A percentile compares a stretch with the other conserved stretches of the same genome.
Conservation (phyloP, 2,888 invertebrate genomes). For the Xestia sexstrigata region DNA sequence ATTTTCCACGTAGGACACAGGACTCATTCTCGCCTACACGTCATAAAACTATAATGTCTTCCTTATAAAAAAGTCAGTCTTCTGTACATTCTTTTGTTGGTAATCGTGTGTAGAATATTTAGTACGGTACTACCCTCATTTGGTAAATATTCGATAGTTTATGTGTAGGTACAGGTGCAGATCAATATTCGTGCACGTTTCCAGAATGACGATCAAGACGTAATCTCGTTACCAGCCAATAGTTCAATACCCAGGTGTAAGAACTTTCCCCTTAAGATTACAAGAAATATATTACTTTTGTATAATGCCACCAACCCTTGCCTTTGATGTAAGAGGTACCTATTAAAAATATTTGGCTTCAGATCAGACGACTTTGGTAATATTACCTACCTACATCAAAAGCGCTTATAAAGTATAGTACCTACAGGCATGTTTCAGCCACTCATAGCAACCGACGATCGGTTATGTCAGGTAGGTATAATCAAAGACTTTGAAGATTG, state of each 20-base stretch:
- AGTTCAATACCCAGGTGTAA: conserved; percentile 33
- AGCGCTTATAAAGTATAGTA: not conserved
- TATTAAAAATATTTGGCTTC: conserved; percentile 26
- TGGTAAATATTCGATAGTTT: conserved; percentile 66
- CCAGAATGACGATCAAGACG: conserved; percentile 58
- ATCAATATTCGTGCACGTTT: conserved; percentile 66
- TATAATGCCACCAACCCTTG: conserved; percentile 4
- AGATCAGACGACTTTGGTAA: not conserved
- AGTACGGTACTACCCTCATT: conserved; percentile 58
- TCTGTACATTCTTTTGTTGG: conserved; percentile 53
- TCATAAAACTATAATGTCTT: not conserved
- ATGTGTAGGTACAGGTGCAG: conserved; percentile 56
- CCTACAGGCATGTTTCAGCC: not conserved
- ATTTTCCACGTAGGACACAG: not conserved
- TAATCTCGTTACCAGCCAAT: conserved; percentile 52
- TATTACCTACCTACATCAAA: not conserved
- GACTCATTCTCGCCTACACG: not conserved
- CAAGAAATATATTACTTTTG: conserved; percentile 27
- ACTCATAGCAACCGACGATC: not conserved
- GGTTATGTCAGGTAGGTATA: not conserved
- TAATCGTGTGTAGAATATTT: conserved; percentile 64
- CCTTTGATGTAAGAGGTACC: conserved; percentile 18
- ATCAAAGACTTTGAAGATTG: conserved; percentile 8
- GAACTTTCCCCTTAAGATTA: conserved; percentile 16
- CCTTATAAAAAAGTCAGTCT: conserved; percentile 22